A percentile compares a stretch with the other conserved stretches of the same genome.
Evolutionary conservation across 1,140 invertebrate species (phyloP).

Genomic region (Papilio aristodemus): DNA sequence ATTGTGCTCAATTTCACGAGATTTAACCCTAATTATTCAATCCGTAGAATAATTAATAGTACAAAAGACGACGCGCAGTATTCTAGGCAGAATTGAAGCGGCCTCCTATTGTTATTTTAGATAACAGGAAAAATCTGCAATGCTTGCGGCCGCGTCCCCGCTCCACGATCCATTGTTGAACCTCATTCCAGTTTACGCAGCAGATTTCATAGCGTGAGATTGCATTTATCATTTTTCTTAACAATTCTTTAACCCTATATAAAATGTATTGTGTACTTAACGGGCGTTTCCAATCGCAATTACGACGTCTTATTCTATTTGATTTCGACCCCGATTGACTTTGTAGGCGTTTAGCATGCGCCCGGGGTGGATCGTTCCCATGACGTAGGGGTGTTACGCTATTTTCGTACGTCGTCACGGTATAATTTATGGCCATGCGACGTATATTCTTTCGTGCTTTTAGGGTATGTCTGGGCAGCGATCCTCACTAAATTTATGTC

Average conservation of each 20-base stretch:
- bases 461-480: conserved; percentile 61
- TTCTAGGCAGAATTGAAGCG: conserved; percentile 58
- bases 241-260: conserved; percentile 41
- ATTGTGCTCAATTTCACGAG: conserved; percentile 53
- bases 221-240: conserved; percentile 65
- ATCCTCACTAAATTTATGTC: conserved; percentile 67
- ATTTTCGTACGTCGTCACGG: conserved; percentile 71
- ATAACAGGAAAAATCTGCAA: conserved; percentile 70
- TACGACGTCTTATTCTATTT: conserved; percentile 57
- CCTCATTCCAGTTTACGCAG: conserved; percentile 66
- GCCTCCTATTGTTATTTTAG: conserved; percentile 66
- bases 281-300: conserved; percentile 61
- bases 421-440: conserved; percentile 73
- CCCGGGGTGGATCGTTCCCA: conserved; percentile 67
- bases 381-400: conserved; percentile 74
- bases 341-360: conserved; percentile 66
- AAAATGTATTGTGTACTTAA: conserved; percentile 36
- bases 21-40: conserved; percentile 72
- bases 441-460: conserved; percentile 60
- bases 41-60: conserved; percentile 75
- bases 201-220: conserved; percentile 63
- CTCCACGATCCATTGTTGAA: conserved; percentile 55
- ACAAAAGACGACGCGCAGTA: conserved; percentile 63
- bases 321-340: conserved; percentile 62
- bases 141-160: conserved; percentile 59